Percentiles rank a stretch among this genome's conserved stretches.
Evolutionary conservation across 2,797 vertebrate genomes (phyloP).

Genomic region (Carapus acus): DNA sequence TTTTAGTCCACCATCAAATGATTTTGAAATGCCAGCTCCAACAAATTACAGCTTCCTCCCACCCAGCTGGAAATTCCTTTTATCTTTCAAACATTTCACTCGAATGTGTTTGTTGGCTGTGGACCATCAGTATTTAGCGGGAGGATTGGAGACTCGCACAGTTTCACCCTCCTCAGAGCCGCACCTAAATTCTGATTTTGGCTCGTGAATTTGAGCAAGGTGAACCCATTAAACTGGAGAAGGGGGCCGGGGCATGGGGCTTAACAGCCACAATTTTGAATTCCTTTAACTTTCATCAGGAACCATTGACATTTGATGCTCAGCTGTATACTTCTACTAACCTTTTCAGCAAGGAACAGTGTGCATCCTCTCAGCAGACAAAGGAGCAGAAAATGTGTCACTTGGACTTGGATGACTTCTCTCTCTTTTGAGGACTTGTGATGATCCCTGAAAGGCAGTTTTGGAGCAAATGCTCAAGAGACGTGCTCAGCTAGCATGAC

Average conservation of each 20-base stretch:
- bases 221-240: constrained; percentile 20
- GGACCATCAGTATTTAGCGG: constrained; percentile 35
- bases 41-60: constrained; percentile 49
- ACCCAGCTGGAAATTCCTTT: constrained; percentile 38
- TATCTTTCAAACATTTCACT: constrained; percentile 31
- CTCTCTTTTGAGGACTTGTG: not conserved
- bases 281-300: constrained; percentile 51
- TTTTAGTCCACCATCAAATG: constrained; percentile 47
- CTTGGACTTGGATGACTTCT: not conserved
- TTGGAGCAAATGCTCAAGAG: constrained; percentile 6
- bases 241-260: constrained; percentile 27
- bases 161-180: not conserved
- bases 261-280: constrained; percentile 55
- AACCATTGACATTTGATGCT: constrained; percentile 62
- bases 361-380: constrained; percentile 30
- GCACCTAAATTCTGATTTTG: too few species aligned
- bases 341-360: constrained; percentile 52
- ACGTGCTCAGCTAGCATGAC: not conserved
- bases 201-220: constrained; percentile 19
- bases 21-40: constrained; percentile 45
- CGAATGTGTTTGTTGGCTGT: constrained; percentile 24
- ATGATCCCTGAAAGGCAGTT: not conserved
- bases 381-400: constrained; percentile 21
- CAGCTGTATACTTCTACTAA: constrained; percentile 38
- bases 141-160: constrained; percentile 26